Base-by-base conservation (phyloP, 2,888 invertebrate genomes). In the Lissocephala sabroskyi region DNA sequence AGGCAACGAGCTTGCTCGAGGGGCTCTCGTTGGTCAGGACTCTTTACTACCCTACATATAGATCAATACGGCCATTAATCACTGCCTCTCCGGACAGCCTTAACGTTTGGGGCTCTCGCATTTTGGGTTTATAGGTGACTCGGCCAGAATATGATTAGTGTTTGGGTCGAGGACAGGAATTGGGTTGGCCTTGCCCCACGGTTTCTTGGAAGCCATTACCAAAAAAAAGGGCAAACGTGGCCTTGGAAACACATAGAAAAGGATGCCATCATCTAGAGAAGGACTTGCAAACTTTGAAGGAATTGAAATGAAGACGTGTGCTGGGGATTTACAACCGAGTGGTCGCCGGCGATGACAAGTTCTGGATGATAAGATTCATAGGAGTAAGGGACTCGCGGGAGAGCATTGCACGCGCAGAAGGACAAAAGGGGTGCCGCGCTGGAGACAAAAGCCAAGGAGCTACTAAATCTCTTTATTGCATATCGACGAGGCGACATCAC, bases 401-500 rank as follows among this genome's bases (percentile, higher is more conserved):
- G 65, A 60, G 59, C 71, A 71, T 66, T 66, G 79, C 63, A 64
- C 75, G 71, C 62, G 57, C 56, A 63, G 75, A 79, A 77, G 79
- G 79, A 52, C 49, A 49, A 52, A 42, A 13, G 18, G 28, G 29
- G 40, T 16, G 11, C 45, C 37, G 45, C n/a, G 33, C 29, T 37
- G 32, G n/a, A n/a, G n/a, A n/a, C n/a, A n/a, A n/a, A n/a, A 44
- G 37, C 23, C 45, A 32, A 52, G 54, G 54, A 76, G 70, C 70
- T 57, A 70, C 63, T 77, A 77, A 77, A 77, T 71, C 77, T 77
- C 74, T 74, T 76, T 65, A 76, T 68, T 55, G 63, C 56, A 49
- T 45, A 23, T 33, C n/a, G 26, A 28, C 16, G 13, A 28, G 14
- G 14, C 9, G 41, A 17, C 41, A 28, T 16, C 19, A 26, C 35